Evolutionary conservation across 2,888 invertebrate species (phyloP), one percentile per base, ranked within the genome.

Genomic region (Amphipoea oculea): DNA sequence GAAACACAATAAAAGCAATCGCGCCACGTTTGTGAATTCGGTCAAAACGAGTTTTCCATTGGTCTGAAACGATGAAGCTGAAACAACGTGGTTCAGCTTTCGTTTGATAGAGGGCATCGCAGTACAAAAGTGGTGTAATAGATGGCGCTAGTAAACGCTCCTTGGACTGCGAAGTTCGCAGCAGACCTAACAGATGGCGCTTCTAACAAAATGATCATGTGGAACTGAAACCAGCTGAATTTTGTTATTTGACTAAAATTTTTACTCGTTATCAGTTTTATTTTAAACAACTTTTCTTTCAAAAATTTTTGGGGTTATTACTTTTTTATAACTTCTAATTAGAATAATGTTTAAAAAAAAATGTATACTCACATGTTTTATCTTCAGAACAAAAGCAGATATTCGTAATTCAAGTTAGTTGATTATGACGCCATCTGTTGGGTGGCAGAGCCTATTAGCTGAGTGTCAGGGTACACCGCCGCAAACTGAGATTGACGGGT

Each of bases 131-230:
- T 48, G 17, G 63, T 76, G 17, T 36, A 51, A 65, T 85, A 92
- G 92, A 88, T 90, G 92, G 91, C 92, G 90, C 70, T 86, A 51
- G 74, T 77, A 48, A 51, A 82, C 65, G 57, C 68, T 57, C 48
- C 20, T 72, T 57, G 6, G 4, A 51, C 74, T 69, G 7, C 29
- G 65, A 83, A 67, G 82, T 86, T 85, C 51, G 11, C 11, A 1
- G 62, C 11, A n/a, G 6, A 0, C 20, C 69, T n/a, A 69, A 65
- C 69, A 89, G 89, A 80, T 89, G 89, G 88, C 88, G 87, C 75
- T 79, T 66, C 36, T 4, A 45, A 48, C 57, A 67, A 76, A 65
- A 77, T 73, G 0, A n/a, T 4, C 20, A 14, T 3, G 17, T 4
- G 11, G 29, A 40, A 48, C 12, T 48, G 36, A 66, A 70, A 54